Conservation (phyloP, 2,797 vertebrate genomes). For the Urosaurus nigricauda region DNA sequence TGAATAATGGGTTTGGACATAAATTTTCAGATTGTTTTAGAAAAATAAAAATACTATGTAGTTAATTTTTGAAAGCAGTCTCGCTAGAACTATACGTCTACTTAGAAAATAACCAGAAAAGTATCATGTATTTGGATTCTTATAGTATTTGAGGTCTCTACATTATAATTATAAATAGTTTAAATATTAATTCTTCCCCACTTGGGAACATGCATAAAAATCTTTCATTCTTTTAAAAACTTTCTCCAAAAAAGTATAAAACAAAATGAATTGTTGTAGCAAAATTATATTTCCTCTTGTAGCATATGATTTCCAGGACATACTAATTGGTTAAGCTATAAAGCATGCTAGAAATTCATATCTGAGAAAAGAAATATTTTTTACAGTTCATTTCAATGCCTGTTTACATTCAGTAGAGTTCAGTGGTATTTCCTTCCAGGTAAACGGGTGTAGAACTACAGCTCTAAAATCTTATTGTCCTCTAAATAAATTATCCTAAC, state of each 20-base stretch:
- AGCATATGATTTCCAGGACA: constrained; percentile 51
- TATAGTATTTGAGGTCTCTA: background rate
- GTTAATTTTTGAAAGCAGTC: constrained; percentile 50
- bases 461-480: constrained; percentile 28
- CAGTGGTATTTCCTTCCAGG: background rate
- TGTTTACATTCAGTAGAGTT: background rate
- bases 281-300: constrained; percentile 57
- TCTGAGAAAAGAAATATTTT: constrained; percentile 3
- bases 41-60: constrained; percentile 48
- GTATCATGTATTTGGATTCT: background rate
- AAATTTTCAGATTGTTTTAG: constrained; percentile 69
- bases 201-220: constrained; percentile 29
- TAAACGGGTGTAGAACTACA: background rate
- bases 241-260: constrained; percentile 55
- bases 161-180: background rate
- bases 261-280: constrained; percentile 54
- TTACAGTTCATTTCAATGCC: background rate
- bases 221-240: constrained; percentile 47
- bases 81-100: constrained; percentile 50
- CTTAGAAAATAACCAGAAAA: background rate
- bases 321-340: constrained; percentile 41
- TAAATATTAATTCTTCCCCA: no score
- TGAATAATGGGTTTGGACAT: constrained; percentile 71
- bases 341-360: constrained; percentile 12
- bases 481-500: constrained; percentile 52